Percentiles rank a stretch among this genome's conserved stretches.
Conservation (phyloP, 2,888 invertebrate genomes). For the Metopia argyrocephala region DNA sequence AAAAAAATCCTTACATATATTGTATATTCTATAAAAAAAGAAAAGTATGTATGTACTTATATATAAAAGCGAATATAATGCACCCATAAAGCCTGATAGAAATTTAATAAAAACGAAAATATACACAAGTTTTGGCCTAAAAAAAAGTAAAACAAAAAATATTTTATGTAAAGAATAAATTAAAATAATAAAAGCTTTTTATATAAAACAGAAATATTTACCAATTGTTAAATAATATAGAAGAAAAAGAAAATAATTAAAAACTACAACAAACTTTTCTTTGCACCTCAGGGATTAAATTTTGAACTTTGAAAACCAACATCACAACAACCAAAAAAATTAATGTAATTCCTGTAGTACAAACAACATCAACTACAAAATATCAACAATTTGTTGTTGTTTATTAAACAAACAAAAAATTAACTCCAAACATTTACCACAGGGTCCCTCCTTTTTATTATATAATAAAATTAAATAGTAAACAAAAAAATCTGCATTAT, state of each 20-base stretch:
- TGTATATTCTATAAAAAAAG: constrained; percentile 41
- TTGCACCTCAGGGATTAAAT: constrained; percentile 62
- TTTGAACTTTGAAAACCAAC: constrained; percentile 42
- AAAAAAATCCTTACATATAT: not conserved
- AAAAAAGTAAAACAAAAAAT: constrained; percentile 20
- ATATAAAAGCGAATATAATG: constrained; percentile 52
- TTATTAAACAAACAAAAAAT: not conserved
- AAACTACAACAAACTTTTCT: constrained; percentile 17
- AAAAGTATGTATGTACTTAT: too few relatives aligned
- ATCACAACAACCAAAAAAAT: constrained; percentile 31
- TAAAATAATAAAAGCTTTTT: constrained; percentile 49
- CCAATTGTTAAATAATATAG: not conserved
- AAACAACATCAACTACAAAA: not conserved
- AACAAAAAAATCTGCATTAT: not conserved
- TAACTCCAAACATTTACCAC: constrained; percentile 43
- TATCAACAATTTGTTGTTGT: not conserved
- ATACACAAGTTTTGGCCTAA: constrained; percentile 30
- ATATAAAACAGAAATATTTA: constrained; percentile 18
- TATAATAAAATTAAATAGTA: not conserved
- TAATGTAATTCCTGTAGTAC: constrained; percentile 52
- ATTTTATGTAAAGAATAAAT: constrained; percentile 24
- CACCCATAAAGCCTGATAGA: constrained; percentile 62
- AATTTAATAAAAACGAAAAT: constrained; percentile 21
- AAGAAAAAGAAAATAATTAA: constrained; percentile 4
- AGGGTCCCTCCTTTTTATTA: constrained; percentile 48